These are phyloP conservation scores for Epinotia nisella DNA, from an alignment of 2,888 invertebrate species.

Conservation along the genomic window DNA sequence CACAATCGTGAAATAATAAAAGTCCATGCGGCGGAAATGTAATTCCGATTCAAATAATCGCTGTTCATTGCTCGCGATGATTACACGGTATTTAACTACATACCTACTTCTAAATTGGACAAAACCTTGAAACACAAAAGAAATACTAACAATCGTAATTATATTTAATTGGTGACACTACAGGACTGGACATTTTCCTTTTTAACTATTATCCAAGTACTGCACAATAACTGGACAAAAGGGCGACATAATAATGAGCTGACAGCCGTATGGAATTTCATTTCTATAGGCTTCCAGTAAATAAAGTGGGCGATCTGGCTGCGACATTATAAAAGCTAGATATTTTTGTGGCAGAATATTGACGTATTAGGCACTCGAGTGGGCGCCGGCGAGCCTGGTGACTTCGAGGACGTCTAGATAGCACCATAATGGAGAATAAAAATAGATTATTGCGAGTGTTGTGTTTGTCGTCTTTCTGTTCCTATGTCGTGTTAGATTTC, in stretches of 20 bases:
- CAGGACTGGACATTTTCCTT: conserved; percentile 51
- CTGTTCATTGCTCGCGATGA: conserved; percentile 58
- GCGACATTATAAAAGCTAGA: conserved; percentile 37
- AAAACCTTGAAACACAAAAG: conserved; percentile 60
- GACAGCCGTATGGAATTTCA: conserved; percentile 28
- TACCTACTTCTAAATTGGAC: conserved; percentile 56
- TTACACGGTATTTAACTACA: conserved; percentile 62
- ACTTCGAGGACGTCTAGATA: conserved; percentile 58
- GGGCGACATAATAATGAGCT: conserved; percentile 16
- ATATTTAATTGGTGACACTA: conserved; percentile 65
- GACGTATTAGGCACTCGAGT: conserved; percentile 49
- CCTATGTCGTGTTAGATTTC: not conserved
- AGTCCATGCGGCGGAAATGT: conserved; percentile 54
- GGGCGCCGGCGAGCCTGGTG: conserved; percentile 62
- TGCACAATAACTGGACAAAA: conserved; percentile 31
- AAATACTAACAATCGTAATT: conserved; percentile 60
- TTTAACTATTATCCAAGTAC: conserved; percentile 27
- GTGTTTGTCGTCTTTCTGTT: conserved; percentile 20
- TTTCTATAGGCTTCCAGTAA: conserved; percentile 26
- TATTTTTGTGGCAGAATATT: conserved; percentile 45
- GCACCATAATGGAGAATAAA: conserved; percentile 35
- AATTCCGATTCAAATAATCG: conserved; percentile 57
- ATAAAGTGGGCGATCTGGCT: conserved; percentile 31
- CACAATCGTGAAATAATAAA: conserved; percentile 46
- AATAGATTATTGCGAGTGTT: conserved; percentile 29